phyloP scores from a whole-genome alignment of 2,113 vertebrate species.

The Ascaphus truei region DNA sequence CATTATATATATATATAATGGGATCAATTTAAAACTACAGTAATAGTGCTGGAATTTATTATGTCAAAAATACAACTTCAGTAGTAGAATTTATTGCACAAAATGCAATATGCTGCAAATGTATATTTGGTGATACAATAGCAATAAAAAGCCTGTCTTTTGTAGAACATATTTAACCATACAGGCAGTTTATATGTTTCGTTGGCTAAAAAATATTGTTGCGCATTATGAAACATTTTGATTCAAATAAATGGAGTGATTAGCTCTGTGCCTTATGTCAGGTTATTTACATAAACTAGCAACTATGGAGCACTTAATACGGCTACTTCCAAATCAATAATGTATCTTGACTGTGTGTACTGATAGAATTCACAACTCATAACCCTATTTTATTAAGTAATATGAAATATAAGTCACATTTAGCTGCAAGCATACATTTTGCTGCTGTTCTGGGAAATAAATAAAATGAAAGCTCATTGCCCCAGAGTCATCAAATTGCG shows the following conservation, averaged over 20 bases:
- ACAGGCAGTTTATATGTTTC: too few relatives aligned
- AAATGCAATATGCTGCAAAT: too few relatives aligned
- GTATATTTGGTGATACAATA: too few relatives aligned
- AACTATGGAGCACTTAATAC: conserved; percentile 12
- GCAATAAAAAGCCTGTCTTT: too few relatives aligned
- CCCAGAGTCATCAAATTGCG: neutral
- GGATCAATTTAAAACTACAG: too few relatives aligned
- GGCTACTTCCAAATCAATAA: neutral
- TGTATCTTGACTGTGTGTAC: neutral
- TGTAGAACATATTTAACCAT: too few relatives aligned
- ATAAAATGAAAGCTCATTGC: neutral
- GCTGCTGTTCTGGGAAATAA: conserved; percentile 7
- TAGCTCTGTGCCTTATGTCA: neutral
- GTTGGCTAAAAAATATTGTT: too few relatives aligned
- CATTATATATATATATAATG: conserved; percentile 5
- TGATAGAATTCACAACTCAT: neutral
- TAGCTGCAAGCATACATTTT: conserved; percentile 6
- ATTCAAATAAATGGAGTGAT: too few relatives aligned
- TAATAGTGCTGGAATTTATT: too few relatives aligned
- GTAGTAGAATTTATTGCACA: too few relatives aligned
- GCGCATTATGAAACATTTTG: too few relatives aligned
- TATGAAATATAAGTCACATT: conserved; percentile 25
- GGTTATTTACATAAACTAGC: conserved; percentile 8
- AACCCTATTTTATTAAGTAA: neutral
- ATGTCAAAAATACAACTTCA: too few relatives aligned